A percentile compares a stretch with the other conserved stretches of the same genome.
Conservation (phyloP, 2,113 vertebrate genomes). For the Spilogale gracilis region DNA sequence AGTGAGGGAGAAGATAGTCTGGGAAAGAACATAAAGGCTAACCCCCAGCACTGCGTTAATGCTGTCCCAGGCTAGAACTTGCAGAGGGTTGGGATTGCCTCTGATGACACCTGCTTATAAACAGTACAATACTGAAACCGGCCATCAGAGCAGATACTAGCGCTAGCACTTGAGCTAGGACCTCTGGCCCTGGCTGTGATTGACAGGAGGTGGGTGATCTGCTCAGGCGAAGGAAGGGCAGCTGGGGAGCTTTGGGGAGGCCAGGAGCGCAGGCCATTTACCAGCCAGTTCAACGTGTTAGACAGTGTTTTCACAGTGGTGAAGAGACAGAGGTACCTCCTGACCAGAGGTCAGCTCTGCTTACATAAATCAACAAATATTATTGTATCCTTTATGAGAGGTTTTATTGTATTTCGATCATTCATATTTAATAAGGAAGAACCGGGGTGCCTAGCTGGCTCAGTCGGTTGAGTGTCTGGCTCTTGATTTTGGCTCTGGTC, state of each 20-base stretch:
- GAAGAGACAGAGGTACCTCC: neutral
- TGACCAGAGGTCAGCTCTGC: neutral
- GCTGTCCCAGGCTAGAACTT: neutral
- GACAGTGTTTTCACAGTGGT: neutral
- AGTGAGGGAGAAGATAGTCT: rapidly evolving
- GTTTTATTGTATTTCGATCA: neutral
- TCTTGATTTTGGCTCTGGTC: neutral
- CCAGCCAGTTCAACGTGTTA: neutral
- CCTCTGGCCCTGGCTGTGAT: neutral
- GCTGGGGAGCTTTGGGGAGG: neutral
- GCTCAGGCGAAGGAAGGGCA: neutral
- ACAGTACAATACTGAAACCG: neutral
- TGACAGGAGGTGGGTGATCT: neutral
- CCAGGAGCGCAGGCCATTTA: neutral
- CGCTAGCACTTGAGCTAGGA: neutral
- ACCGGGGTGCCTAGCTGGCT: neutral
- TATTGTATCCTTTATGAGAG: neutral
- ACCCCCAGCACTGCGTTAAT: neutral
- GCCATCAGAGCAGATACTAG: neutral
- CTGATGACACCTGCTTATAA: neutral
- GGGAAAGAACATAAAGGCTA: neutral
- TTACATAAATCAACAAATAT: neutral
- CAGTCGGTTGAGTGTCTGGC: neutral
- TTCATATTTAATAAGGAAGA: neutral
- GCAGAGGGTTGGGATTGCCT: neutral